A percentile compares a stretch with the other conserved stretches of the same genome.
These are phyloP conservation scores for Prorops nasuta DNA, from an alignment of 1,140 invertebrate species.

Conservation along the genomic window DNA sequence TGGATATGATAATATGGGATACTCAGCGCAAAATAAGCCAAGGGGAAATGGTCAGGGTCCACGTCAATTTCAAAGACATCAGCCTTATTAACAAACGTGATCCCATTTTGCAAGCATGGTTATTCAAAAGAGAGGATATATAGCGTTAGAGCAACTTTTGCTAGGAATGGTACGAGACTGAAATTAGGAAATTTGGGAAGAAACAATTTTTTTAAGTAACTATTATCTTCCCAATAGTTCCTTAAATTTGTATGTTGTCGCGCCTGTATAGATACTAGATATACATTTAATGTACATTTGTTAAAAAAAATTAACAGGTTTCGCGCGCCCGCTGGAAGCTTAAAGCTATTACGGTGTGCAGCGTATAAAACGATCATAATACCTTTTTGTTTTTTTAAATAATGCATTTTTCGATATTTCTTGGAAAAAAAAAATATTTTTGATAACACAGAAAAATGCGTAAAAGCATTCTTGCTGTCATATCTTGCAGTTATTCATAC, in stretches of 20 bases:
- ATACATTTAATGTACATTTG: constrained; percentile 19
- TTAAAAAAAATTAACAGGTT: constrained; percentile 9
- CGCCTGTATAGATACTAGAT: constrained; percentile 16
- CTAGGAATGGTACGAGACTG: constrained; percentile 23
- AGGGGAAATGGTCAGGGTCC: constrained; percentile 51
- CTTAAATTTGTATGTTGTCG: constrained; percentile 13
- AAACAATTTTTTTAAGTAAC: not conserved
- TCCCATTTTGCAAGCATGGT: constrained; percentile 20
- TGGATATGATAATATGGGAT: constrained; percentile 50
- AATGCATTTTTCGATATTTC: constrained; percentile 17
- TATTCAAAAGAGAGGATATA: constrained; percentile 38
- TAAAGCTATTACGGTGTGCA: too few species aligned
- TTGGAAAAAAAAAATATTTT: too few species aligned
- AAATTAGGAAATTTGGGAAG: constrained; percentile 14
- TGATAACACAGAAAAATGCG: too few species aligned
- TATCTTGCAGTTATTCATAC: too few species aligned
- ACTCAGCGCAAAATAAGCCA: constrained; percentile 44
- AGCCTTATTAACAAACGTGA: constrained; percentile 51
- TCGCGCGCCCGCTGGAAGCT: too few species aligned
- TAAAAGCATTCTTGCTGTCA: too few species aligned
- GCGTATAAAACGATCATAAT: too few species aligned
- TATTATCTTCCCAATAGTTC: constrained; percentile 3
- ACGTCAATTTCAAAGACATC: constrained; percentile 57
- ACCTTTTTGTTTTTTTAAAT: constrained; percentile 9
- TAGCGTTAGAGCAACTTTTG: constrained; percentile 39